Evolutionary conservation across 1,140 invertebrate genomes (phyloP).

Genomic region (Penaeus chinensis): DNA sequence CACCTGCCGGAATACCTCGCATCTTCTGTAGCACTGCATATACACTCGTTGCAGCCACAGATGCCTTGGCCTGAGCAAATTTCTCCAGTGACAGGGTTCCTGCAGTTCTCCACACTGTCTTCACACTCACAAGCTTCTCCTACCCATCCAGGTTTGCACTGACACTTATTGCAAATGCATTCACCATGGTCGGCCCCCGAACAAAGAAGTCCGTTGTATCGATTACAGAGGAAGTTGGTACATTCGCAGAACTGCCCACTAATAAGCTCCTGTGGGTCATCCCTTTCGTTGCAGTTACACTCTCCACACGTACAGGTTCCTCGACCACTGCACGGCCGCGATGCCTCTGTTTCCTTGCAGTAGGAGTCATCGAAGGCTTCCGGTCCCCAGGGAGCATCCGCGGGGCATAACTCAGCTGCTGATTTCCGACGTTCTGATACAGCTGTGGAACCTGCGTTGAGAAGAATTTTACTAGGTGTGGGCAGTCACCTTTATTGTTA

Average conservation of each 20-base stretch:
- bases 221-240: slow-evolving; percentile 93
- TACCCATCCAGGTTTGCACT: slow-evolving; percentile 73
- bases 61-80: background rate
- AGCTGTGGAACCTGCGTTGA: too few relatives aligned
- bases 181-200: slow-evolving; percentile 79
- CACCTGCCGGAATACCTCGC: too few relatives aligned
- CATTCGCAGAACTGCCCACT: slow-evolving; percentile 90
- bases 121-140: slow-evolving; percentile 71
- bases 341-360: background rate
- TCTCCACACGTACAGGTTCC: background rate
- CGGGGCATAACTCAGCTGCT: too few relatives aligned
- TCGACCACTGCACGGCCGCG: background rate
- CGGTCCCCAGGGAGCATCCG: background rate
- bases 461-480: too few relatives aligned
- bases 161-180: slow-evolving; percentile 83
- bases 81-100: slow-evolving; percentile 66
- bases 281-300: background rate
- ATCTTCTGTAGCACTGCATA: too few relatives aligned
- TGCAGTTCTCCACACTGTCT: slow-evolving; percentile 69
- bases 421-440: too few relatives aligned
- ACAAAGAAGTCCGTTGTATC: slow-evolving; percentile 82
- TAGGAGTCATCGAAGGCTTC: background rate
- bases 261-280: slow-evolving; percentile 69
- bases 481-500: too few relatives aligned
- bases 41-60: too few relatives aligned